Evolutionary conservation across 2,113 vertebrate species (phyloP), one percentile per base, ranked within the genome.

Genomic region (Chaetodon auriga): DNA sequence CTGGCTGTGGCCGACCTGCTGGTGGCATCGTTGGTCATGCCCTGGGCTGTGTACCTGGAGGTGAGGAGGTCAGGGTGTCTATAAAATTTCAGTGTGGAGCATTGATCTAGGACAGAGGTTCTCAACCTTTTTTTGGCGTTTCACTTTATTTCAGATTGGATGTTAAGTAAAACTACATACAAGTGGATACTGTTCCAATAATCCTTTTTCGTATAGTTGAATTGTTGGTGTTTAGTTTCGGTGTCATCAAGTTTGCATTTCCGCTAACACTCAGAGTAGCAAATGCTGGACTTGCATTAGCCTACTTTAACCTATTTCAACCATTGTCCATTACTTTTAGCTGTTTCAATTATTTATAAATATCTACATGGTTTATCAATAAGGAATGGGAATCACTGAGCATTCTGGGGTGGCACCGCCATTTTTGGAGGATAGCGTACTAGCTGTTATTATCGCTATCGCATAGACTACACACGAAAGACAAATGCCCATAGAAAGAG

Each of bases 11-110:
- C 98, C 0, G 97, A 99, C 92, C 87, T 99, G 92, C 94, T 99
- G 69, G 96, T 99, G 93, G 97, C 97, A 62, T 97, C 95, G 5
- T 80, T 98, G 91, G 98, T 99, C 90, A 98, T 99, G 97, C 97
- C 97, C 1, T 98, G 97, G 97, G 96, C 95, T n/a, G 97, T 99
- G 14, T 99, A 99, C 88, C 93, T 99, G 87, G 97, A 99, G 96
- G 98, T 98, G 88, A 97, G 96, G 45, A 38, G 41, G 23, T 72
- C 53, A 54, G 1, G 3, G 55, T 69, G 55, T 81, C 61, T 72
- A 21, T n/a, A 46, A 19, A 8, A 10, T 8, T 5, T 68, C 12
- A 19, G 9, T 1, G 5, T 30, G 25, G 18, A n/a, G 23, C 38
- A 16, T 30, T 65, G 10, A 15, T 45, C 15, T 43, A 35, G n/a